Evolutionary conservation across 2,888 invertebrate species (phyloP).

Genomic region (Melipona beecheii): DNA sequence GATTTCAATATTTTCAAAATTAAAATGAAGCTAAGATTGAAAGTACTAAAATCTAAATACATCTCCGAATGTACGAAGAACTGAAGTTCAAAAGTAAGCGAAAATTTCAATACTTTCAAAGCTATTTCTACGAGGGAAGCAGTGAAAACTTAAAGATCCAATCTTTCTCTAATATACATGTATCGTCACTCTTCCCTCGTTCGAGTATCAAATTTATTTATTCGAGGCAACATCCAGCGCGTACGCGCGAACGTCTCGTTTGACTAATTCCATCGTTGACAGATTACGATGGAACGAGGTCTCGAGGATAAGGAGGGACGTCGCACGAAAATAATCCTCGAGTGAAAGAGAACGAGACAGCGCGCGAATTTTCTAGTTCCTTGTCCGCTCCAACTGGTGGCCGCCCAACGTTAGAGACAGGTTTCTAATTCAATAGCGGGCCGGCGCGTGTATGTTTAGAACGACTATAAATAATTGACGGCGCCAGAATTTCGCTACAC

Average conservation of each 20-base stretch:
- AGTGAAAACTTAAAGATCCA: background rate
- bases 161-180: background rate
- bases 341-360: background rate
- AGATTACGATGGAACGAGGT: conserved; percentile 36
- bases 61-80: too few relatives aligned
- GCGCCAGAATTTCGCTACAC: conserved; percentile 62
- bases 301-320: conserved; percentile 22
- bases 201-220: conserved; percentile 17
- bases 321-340: conserved; percentile 42
- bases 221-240: background rate
- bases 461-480: conserved; percentile 62
- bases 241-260: conserved; percentile 9
- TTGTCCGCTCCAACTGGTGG: background rate
- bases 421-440: conserved; percentile 54
- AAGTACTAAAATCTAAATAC: too few relatives aligned
- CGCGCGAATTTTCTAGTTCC: conserved; percentile 32
- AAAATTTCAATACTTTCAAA: too few relatives aligned
- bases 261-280: conserved; percentile 51
- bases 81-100: too few relatives aligned
- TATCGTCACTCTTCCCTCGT: background rate
- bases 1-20: too few relatives aligned
- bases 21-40: too few relatives aligned
- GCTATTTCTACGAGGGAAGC: too few relatives aligned
- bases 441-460: conserved; percentile 54
- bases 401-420: conserved; percentile 29